Conservation (phyloP, 2,888 invertebrate genomes). For the Ceriagrion tenellum region DNA sequence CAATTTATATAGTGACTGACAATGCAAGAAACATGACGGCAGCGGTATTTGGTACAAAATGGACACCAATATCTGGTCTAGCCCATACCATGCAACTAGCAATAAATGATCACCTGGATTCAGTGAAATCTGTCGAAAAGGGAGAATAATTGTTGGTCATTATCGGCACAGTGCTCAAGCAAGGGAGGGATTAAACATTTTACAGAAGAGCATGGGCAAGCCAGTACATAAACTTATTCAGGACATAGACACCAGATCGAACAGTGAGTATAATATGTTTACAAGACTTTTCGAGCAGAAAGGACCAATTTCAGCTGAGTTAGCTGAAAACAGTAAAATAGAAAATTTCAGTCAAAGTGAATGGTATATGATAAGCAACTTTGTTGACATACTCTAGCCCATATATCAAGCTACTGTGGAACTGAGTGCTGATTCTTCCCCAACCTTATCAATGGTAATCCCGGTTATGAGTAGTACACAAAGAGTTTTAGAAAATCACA, state of each 20-base stretch:
- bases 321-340: too few species aligned
- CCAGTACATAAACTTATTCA: background rate
- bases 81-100: too few species aligned
- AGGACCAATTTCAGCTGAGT: background rate
- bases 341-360: too few species aligned
- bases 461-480: background rate
- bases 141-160: too few species aligned
- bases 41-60: too few species aligned
- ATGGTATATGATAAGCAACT: too few species aligned
- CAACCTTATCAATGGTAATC: background rate
- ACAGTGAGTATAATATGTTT: background rate
- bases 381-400: background rate
- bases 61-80: background rate
- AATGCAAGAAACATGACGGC: conserved; percentile 1
- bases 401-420: background rate
- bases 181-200: too few species aligned
- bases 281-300: conserved; percentile 24
- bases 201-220: too few species aligned
- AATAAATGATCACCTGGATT: too few species aligned
- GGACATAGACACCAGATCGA: background rate
- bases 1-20: background rate
- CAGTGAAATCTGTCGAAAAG: too few species aligned
- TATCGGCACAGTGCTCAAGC: too few species aligned
- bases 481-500: background rate
- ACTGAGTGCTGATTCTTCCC: background rate